phyloP scores from a whole-genome alignment of 1,140 invertebrate species.

The Probaryconus sp. region DNA sequence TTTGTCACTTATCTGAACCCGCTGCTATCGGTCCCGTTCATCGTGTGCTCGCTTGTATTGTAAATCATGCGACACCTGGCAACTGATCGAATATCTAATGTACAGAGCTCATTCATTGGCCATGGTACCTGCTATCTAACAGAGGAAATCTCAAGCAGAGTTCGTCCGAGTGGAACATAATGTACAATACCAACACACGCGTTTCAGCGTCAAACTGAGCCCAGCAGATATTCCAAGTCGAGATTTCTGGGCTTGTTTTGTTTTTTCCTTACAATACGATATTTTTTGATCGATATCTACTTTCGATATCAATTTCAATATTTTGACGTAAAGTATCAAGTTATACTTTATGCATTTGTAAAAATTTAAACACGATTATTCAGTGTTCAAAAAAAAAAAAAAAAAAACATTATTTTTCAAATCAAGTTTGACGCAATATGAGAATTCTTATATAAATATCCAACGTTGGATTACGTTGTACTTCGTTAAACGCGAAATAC shows the following conservation, averaged over 20 bases:
- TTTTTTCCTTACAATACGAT: no score
- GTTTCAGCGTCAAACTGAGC: no score
- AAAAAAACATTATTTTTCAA: background rate
- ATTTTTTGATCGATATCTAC: no score
- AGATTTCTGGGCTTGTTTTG: no score
- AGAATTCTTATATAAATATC: no score
- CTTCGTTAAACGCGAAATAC: background rate
- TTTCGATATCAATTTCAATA: no score
- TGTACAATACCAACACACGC: conserved; percentile 33
- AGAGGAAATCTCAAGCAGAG: conserved; percentile 43
- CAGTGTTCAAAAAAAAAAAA: background rate
- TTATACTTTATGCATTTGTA: no score
- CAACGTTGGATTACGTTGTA: no score
- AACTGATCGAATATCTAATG: conserved; percentile 63
- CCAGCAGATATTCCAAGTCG: no score
- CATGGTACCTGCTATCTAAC: conserved; percentile 49
- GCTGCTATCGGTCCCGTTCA: conserved; percentile 43
- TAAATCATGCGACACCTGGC: conserved; percentile 64
- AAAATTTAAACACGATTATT: no score
- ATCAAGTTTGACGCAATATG: background rate
- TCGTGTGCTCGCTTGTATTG: conserved; percentile 46
- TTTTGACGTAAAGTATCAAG: no score
- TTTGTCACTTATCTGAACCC: conserved; percentile 59
- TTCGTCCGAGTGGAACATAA: conserved; percentile 46
- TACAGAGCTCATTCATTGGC: conserved; percentile 43